Conservation (phyloP, 2,888 invertebrate genomes). For the Odontocerum albicorne region DNA sequence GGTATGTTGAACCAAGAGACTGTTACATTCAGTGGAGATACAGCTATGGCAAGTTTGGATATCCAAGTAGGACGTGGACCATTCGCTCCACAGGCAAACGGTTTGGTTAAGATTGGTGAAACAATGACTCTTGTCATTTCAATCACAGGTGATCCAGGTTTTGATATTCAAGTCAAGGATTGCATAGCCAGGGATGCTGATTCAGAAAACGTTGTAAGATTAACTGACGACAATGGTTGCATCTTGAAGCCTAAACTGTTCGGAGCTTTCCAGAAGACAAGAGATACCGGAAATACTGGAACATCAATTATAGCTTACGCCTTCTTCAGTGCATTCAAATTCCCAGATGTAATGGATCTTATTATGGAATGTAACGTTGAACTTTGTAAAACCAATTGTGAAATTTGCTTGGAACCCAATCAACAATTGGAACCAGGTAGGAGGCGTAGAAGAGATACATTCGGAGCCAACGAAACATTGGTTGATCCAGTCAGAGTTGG, state of each 20-base stretch:
- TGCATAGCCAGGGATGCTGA: constrained; percentile 74
- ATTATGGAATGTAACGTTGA: constrained; percentile 82
- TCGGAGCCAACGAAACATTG: constrained; percentile 53
- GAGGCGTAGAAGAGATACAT: constrained; percentile 50
- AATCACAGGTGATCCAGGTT: constrained; percentile 77
- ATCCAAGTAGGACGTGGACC: constrained; percentile 78
- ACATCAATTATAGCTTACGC: constrained; percentile 77
- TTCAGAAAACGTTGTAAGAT: constrained; percentile 63
- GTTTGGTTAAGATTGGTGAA: constrained; percentile 80
- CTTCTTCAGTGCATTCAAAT: constrained; percentile 80
- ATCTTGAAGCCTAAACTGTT: constrained; percentile 78
- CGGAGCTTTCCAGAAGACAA: constrained; percentile 79
- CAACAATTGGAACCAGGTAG: constrained; percentile 60
- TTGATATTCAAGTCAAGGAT: constrained; percentile 76
- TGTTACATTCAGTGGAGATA: constrained; percentile 83
- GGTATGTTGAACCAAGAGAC: constrained; percentile 80
- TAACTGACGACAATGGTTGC: constrained; percentile 77
- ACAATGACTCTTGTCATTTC: constrained; percentile 79
- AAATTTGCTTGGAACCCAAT: constrained; percentile 66
- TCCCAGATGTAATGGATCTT: constrained; percentile 82
- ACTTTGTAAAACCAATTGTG: constrained; percentile 78
- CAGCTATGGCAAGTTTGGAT: constrained; percentile 76
- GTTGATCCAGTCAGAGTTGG: constrained; percentile 65
- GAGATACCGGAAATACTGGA: constrained; percentile 71
- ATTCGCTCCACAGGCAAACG: constrained; percentile 73